phyloP scores from a whole-genome alignment of 2,888 invertebrate genomes.

The Hypomecis atomaria region DNA sequence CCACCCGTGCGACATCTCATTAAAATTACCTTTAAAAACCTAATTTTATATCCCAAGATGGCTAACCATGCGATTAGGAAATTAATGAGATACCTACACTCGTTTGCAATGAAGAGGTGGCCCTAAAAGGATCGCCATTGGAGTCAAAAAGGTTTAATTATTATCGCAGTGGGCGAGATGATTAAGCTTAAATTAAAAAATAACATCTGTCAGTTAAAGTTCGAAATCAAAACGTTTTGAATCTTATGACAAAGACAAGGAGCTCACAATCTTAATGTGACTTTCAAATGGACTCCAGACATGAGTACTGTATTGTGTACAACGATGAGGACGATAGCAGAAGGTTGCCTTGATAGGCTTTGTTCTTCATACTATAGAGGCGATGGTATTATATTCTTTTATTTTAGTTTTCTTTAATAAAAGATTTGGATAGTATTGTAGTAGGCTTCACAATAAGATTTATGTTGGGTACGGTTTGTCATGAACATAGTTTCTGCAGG shows the following conservation, averaged over 20 bases:
- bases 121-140: constrained; percentile 34
- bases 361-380: background rate
- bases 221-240: constrained; percentile 2
- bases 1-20: constrained; percentile 7
- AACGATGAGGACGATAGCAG: background rate
- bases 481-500: no score
- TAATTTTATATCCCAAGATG: constrained; percentile 15
- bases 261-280: background rate
- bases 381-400: no score
- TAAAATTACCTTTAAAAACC: constrained; percentile 19
- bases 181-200: constrained; percentile 44
- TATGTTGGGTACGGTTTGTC: no score
- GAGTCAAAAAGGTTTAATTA: constrained; percentile 54
- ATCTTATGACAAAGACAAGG: constrained; percentile 2
- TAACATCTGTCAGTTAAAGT: constrained; percentile 12
- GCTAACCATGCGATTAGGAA: constrained; percentile 16
- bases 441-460: no score
- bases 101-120: constrained; percentile 40
- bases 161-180: constrained; percentile 53
- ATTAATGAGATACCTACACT: constrained; percentile 17
- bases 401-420: no score
- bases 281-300: background rate
- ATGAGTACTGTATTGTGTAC: background rate
- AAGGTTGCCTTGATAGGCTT: background rate
- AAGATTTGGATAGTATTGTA: no score